Conservation (phyloP, 2,888 invertebrate genomes). For the Serripes groenlandicus region DNA sequence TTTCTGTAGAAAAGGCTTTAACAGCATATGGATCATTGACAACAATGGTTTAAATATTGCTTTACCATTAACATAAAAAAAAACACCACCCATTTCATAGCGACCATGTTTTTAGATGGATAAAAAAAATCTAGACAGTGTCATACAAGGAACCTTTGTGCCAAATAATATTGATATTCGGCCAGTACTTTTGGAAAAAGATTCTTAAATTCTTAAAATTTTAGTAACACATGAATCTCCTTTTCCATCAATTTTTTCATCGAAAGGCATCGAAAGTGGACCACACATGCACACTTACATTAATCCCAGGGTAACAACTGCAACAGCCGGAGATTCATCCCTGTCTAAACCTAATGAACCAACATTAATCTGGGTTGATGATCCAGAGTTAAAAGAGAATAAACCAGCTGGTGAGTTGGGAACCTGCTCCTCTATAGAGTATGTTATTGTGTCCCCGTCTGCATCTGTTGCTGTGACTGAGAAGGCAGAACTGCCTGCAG, state of each 20-base stretch:
- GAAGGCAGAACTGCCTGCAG: conserved; percentile 1
- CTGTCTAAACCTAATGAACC: conserved; percentile 23
- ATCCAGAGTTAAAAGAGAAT: conserved; percentile 6
- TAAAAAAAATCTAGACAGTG: too few relatives aligned
- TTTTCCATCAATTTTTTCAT: too few relatives aligned
- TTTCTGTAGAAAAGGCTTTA: too few relatives aligned
- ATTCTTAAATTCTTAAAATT: background rate
- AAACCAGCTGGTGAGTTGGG: conserved; percentile 14
- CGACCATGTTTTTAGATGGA: too few relatives aligned
- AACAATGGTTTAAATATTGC: too few relatives aligned
- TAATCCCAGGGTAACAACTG: background rate
- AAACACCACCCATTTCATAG: too few relatives aligned
- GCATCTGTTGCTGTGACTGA: conserved; percentile 18
- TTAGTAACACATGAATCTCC: background rate
- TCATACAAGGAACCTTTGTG: background rate
- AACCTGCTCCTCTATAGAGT: conserved; percentile 18
- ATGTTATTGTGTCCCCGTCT: conserved; percentile 16
- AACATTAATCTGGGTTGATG: conserved; percentile 14
- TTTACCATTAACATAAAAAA: too few relatives aligned
- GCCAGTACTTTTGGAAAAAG: background rate
- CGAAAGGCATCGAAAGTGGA: too few relatives aligned
- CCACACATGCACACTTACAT: background rate
- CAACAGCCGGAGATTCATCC: conserved; percentile 13
- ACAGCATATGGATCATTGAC: too few relatives aligned
- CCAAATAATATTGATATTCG: background rate